These are phyloP conservation scores for Rapana venosa DNA, from an alignment of 2,888 invertebrate species.

Conservation along the genomic window DNA sequence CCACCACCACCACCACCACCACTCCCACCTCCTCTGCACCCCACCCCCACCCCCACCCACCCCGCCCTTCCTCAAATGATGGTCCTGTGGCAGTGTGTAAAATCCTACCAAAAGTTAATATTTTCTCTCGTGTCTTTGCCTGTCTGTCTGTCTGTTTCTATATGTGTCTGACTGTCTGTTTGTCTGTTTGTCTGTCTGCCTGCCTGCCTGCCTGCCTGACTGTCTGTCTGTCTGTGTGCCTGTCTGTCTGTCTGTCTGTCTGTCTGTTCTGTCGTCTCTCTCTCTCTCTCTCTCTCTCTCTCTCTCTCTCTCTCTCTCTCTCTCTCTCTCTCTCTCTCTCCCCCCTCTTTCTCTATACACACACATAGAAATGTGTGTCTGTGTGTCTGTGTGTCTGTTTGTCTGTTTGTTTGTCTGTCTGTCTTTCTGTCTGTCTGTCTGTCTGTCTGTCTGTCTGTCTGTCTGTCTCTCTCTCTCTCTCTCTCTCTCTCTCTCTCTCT, in stretches of 20 bases:
- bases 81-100: no score
- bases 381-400: neutral
- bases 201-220: neutral
- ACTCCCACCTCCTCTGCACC: no score
- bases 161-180: neutral
- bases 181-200: neutral
- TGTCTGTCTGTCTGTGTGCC: neutral
- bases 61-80: no score
- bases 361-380: no score
- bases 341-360: no score
- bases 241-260: no score
- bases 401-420: neutral
- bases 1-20: no score
- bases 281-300: no score
- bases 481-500: no score
- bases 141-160: neutral
- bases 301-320: neutral
- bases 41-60: no score
- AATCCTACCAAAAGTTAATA: no score
- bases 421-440: neutral
- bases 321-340: neutral
- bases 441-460: neutral
- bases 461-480: neutral
- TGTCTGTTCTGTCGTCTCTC: no score
- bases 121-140: neutral